phyloP scores from a whole-genome alignment of 2,888 invertebrate species.

The Odontomyia ornata region DNA sequence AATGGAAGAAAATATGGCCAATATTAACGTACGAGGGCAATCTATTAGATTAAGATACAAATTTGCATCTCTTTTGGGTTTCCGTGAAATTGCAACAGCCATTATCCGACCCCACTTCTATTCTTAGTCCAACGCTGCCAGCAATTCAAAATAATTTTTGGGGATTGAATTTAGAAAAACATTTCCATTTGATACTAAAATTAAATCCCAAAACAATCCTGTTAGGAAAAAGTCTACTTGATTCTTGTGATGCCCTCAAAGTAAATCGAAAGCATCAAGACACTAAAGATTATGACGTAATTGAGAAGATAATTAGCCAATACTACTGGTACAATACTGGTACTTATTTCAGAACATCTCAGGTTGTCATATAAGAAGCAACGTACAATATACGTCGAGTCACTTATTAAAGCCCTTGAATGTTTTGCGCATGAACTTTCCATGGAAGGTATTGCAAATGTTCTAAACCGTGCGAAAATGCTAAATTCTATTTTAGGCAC shows the following conservation, averaged over 20 bases:
- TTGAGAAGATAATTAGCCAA: slow-evolving; percentile 45
- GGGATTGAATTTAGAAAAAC: slow-evolving; percentile 66
- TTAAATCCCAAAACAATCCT: too few relatives aligned
- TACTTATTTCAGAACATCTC: slow-evolving; percentile 28
- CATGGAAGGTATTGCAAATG: too few relatives aligned
- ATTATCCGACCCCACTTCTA: slow-evolving; percentile 64
- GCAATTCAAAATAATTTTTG: slow-evolving; percentile 60
- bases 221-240: too few relatives aligned
- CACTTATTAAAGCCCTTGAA: too few relatives aligned
- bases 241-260: slow-evolving; percentile 62
- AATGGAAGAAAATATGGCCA: slow-evolving; percentile 59
- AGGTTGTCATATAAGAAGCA: slow-evolving; percentile 61
- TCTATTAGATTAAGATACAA: slow-evolving; percentile 61
- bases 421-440: too few relatives aligned
- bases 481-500: slow-evolving; percentile 72
- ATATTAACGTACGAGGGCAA: slow-evolving; percentile 58
- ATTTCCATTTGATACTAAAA: too few relatives aligned
- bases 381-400: slow-evolving; percentile 69
- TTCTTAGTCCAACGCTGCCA: slow-evolving; percentile 59
- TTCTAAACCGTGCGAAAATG: slow-evolving; percentile 76
- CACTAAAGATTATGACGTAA: slow-evolving; percentile 54
- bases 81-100: slow-evolving; percentile 58
- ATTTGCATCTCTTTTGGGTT: slow-evolving; percentile 60
- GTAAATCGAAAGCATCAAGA: slow-evolving; percentile 61
- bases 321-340: slow-evolving; percentile 56